Evolutionary conservation across 2,113 vertebrate genomes (phyloP).

Genomic region (Actinemys pallida): DNA sequence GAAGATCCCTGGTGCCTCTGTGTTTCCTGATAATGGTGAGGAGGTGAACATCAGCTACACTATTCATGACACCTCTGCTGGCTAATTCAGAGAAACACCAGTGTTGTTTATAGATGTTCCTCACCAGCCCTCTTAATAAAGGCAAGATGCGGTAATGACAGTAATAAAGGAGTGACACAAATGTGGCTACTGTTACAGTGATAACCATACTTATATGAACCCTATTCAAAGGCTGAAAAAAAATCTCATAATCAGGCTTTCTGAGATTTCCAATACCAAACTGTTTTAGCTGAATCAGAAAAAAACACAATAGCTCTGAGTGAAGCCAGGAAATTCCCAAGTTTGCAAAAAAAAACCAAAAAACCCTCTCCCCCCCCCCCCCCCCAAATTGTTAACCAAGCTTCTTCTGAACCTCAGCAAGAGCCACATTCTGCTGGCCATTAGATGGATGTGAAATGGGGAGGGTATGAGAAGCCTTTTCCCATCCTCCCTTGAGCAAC

Average conservation of each 20-base stretch:
- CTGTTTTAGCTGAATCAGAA: not conserved
- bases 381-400: not conserved
- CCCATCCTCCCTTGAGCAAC: not conserved
- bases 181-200: not conserved
- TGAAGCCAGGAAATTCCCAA: not conserved
- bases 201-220: not conserved
- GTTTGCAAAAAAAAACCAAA: not conserved
- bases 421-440: not conserved
- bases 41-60: not conserved
- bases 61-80: not conserved
- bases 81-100: not conserved
- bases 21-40: not conserved
- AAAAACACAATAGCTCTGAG: not conserved
- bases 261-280: not conserved
- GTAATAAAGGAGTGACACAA: not conserved
- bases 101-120: not conserved
- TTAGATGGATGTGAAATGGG: not conserved
- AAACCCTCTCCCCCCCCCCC: rapidly evolving
- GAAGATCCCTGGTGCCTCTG: not conserved
- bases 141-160: not conserved
- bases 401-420: not conserved
- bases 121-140: not conserved
- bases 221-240: not conserved
- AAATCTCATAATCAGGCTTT: not conserved
- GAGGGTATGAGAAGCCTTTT: not conserved